A percentile compares a stretch with the other conserved stretches of the same genome.
Evolutionary conservation across 2,888 invertebrate genomes (phyloP).

Genomic region (Agrochola litura): DNA sequence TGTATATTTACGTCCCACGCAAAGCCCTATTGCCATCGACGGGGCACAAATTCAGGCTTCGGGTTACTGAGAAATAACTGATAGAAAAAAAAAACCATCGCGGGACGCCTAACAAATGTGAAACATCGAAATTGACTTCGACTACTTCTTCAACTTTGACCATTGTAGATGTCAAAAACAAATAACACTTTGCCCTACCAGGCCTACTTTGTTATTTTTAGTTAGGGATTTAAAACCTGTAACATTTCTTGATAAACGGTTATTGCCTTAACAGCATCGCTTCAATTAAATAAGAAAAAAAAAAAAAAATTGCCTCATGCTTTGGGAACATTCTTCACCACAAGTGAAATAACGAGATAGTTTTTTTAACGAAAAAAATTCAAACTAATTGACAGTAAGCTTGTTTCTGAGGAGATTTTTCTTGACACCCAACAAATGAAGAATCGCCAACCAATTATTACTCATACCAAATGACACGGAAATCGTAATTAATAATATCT

Average conservation of each 20-base stretch:
- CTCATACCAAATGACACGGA: conserved; percentile 46
- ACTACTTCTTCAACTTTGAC: no score
- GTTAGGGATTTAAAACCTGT: background rate
- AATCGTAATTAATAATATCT: conserved; percentile 49
- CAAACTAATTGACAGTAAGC: conserved; percentile 33
- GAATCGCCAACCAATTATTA: conserved; percentile 10
- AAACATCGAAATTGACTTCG: no score
- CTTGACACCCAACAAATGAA: background rate
- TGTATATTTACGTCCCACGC: no score
- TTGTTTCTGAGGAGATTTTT: background rate
- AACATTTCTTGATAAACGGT: background rate
- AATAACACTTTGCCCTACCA: no score
- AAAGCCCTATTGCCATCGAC: background rate
- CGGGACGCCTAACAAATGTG: no score
- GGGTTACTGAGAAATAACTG: background rate
- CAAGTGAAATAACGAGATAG: background rate
- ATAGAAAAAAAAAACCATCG: background rate
- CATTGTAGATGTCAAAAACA: no score
- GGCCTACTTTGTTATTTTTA: no score
- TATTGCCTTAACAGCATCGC: background rate
- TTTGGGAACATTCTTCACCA: background rate
- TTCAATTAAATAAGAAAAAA: background rate
- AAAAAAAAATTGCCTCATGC: background rate
- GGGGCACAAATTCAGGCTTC: background rate
- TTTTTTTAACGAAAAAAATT: background rate